Evolutionary conservation across 2,888 invertebrate genomes (phyloP).

Genomic region (Sepioteuthis lessoniana): DNA sequence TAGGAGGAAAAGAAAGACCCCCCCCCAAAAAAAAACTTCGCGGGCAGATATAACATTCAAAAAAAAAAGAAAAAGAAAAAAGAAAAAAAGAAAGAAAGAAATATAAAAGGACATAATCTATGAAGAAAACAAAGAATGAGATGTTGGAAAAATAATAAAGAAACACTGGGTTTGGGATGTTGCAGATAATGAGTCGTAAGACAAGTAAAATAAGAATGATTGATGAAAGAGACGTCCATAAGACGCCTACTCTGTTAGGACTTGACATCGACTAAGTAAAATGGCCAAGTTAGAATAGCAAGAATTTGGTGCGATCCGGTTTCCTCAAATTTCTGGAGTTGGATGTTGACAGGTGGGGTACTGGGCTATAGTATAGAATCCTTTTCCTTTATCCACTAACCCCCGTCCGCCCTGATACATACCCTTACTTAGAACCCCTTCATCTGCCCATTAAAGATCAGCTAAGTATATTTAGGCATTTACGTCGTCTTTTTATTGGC

Average conservation of each 20-base stretch:
- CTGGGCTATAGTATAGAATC: background rate
- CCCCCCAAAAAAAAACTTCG: too few relatives aligned
- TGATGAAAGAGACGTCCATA: background rate
- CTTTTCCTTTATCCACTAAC: background rate
- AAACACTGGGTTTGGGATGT: too few relatives aligned
- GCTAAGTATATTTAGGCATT: background rate
- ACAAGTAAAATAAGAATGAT: background rate
- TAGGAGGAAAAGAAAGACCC: too few relatives aligned
- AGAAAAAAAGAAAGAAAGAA: too few relatives aligned
- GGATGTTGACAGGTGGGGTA: conserved; percentile 7
- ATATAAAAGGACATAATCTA: too few relatives aligned
- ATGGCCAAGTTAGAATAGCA: background rate
- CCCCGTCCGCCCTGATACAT: too few relatives aligned
- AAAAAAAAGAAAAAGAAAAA: too few relatives aligned
- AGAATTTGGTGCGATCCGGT: background rate
- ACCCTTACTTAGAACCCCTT: background rate
- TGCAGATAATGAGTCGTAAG: background rate
- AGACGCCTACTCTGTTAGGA: background rate
- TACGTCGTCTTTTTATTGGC: background rate
- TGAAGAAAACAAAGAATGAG: too few relatives aligned
- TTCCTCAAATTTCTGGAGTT: background rate
- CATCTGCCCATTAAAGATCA: background rate
- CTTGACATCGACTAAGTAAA: background rate
- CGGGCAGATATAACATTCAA: too few relatives aligned
- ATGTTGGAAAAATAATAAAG: too few relatives aligned